Conservation (phyloP, 2,113 vertebrate genomes). For the Tyto alba region DNA sequence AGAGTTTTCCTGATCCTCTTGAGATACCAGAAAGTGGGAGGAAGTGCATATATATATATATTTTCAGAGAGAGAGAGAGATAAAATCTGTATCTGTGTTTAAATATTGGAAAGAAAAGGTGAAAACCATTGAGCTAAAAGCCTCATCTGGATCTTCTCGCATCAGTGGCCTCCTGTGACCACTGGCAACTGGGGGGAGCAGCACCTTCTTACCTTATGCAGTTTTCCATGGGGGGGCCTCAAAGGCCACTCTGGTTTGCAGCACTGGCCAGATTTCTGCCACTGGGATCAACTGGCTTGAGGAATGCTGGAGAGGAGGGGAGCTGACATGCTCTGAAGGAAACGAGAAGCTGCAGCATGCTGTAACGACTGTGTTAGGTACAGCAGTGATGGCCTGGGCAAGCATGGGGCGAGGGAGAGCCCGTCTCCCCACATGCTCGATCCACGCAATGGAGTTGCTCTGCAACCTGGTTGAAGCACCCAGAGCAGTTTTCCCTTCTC, state of each 20-base stretch:
- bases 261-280: neutral
- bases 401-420: neutral
- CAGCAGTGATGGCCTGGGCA: rapidly evolving
- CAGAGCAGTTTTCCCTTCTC: neutral
- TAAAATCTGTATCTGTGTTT: neutral
- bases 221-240: rapidly evolving
- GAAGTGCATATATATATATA: neutral
- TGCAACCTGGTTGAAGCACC: neutral
- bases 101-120: neutral
- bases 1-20: neutral
- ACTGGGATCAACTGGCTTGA: neutral
- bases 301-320: neutral
- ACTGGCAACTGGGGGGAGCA: neutral
- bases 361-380: neutral
- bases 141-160: neutral
- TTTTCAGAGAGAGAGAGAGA: too few relatives aligned
- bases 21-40: neutral
- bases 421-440: rapidly evolving
- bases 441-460: neutral
- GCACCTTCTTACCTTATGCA: neutral
- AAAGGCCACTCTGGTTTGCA: neutral
- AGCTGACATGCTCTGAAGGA: neutral
- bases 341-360: neutral
- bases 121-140: neutral
- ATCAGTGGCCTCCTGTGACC: neutral